These are phyloP conservation scores for Oligia strigilis DNA, from an alignment of 2,888 invertebrate genomes.

Conservation along the genomic window DNA sequence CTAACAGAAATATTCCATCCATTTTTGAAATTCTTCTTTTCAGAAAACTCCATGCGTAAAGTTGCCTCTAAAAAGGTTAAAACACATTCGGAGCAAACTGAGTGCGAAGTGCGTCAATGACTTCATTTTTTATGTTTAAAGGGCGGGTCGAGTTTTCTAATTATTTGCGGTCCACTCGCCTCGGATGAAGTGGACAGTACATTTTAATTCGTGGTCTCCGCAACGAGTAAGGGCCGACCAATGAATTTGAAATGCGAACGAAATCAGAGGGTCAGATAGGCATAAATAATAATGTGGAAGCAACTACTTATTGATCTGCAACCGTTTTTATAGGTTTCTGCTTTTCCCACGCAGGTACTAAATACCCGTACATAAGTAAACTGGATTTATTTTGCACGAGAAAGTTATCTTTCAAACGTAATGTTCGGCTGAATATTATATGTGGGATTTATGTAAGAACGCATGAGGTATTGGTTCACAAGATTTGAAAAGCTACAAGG, in stretches of 20 bases:
- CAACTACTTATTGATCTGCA: slow-evolving; percentile 57
- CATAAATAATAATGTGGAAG: slow-evolving; percentile 54
- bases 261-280: slow-evolving; percentile 44
- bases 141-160: slow-evolving; percentile 69
- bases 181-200: slow-evolving; percentile 70
- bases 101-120: slow-evolving; percentile 55
- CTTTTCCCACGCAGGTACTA: slow-evolving; percentile 44
- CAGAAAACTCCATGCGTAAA: slow-evolving; percentile 46
- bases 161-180: slow-evolving; percentile 70
- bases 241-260: slow-evolving; percentile 65
- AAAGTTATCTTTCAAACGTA: slow-evolving; percentile 54
- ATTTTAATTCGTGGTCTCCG: slow-evolving; percentile 68
- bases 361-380: slow-evolving; percentile 33
- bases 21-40: slow-evolving; percentile 25
- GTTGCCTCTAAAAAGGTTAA: slow-evolving; percentile 44
- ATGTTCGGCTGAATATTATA: slow-evolving; percentile 49
- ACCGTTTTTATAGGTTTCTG: slow-evolving; percentile 61
- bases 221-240: slow-evolving; percentile 63
- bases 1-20: slow-evolving; percentile 35
- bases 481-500: slow-evolving; percentile 32
- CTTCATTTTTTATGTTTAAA: slow-evolving; percentile 52
- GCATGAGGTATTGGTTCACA: slow-evolving; percentile 27
- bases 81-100: slow-evolving; percentile 50
- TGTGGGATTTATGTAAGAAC: slow-evolving; percentile 37
- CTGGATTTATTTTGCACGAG: slow-evolving; percentile 56